Evolutionary conservation across 2,797 vertebrate species (phyloP), one percentile per base, ranked within the genome.

Genomic region (Limnodromus scolopaceus): DNA sequence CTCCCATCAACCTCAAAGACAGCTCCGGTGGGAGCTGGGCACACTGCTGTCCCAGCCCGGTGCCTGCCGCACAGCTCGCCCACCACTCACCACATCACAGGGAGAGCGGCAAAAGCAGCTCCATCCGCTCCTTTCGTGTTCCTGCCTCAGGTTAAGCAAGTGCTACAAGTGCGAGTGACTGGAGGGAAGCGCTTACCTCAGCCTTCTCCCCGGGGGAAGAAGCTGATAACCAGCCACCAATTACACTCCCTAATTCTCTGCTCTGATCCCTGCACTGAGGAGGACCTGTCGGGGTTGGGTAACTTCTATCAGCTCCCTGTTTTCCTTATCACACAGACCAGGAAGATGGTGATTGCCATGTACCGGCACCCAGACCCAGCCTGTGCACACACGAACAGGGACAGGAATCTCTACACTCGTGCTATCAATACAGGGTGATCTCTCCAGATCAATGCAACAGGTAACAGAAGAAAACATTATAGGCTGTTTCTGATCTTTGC

Each of bases 171-270:
- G 1, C n/a, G 77, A 89, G 78, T 25, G 89, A 84, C 74, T 69
- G 89, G 58, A 79, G 30, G 53, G 71, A 92, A 96, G 72, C 0
- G n/a, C 63, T 76, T 19, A 14, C 45, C 74, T 32, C 4, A 1
- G 46, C 51, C 81, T 57, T 57, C 75, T 90, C 39, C 86, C 79
- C 85, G 76, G 78, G 64, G 71, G 79, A 76, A 87, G 80, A 25
- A 75, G 79, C 72, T 17, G 72, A 27, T 89, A 92, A 85, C 22
- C 3, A 39, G 75, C 60, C 84, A 85, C 68, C 80, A 92, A 77
- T 77, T 89, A 89, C 78, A 63, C 25, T 76, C 81, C 85, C 53
- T 55, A 78, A 86, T 51, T 75, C 74, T 84, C 79, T 51, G 2
- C 84, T 65, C 86, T 32, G 48, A 92, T 75, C 71, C 71, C 36